Percentiles rank a stretch among this genome's conserved stretches.
Conservation (phyloP, 2,113 vertebrate genomes). For the Thunnus thynnus region DNA sequence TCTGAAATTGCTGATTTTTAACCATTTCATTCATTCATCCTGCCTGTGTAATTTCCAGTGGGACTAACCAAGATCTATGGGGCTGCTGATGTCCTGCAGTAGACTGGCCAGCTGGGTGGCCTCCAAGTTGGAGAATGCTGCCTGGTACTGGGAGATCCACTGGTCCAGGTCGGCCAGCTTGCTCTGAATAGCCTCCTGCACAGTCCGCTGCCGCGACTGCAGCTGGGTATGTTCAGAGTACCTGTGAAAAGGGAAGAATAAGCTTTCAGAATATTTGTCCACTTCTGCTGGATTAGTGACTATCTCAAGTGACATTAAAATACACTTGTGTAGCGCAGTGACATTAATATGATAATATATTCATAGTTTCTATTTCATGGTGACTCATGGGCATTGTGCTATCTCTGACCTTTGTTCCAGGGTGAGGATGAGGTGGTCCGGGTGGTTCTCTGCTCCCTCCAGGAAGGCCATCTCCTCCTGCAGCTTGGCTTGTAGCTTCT, state of each 20-base stretch:
- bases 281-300: too few relatives aligned
- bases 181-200: conserved; percentile 96
- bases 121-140: conserved; percentile 95
- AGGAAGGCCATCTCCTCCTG: conserved; percentile 94
- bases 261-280: background rate
- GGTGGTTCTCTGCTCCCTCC: conserved; percentile 92
- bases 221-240: conserved; percentile 97
- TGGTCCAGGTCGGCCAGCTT: conserved; percentile 97
- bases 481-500: conserved; percentile 92
- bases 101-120: conserved; percentile 96
- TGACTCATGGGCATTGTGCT: background rate
- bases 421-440: conserved; percentile 92
- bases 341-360: too few relatives aligned
- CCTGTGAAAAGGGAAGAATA: conserved; percentile 72
- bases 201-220: conserved; percentile 93
- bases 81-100: conserved; percentile 96
- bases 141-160: conserved; percentile 97
- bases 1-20: background rate
- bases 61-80: conserved; percentile 93
- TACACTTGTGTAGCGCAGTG: too few relatives aligned
- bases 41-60: background rate
- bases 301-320: too few relatives aligned
- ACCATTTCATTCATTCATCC: background rate
- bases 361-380: background rate
- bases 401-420: conserved; percentile 91